Evolutionary conservation across 2,888 invertebrate species (phyloP).

Genomic region (Pyrrhia umbra): DNA sequence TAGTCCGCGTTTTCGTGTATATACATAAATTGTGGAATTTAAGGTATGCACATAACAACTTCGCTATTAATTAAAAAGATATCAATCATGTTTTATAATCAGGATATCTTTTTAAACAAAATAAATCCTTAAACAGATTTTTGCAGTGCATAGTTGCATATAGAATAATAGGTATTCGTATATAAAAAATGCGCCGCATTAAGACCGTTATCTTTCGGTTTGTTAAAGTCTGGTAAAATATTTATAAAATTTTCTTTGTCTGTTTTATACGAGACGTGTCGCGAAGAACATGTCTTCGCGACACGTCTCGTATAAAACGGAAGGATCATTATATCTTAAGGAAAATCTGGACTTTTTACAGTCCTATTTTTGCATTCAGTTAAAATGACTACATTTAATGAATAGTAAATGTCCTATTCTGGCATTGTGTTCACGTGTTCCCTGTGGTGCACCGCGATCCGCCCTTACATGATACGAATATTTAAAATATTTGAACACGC

Average conservation of each 20-base stretch:
- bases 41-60: too few species aligned
- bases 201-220: conserved; percentile 6
- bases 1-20: conserved; percentile 22
- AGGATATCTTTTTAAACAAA: neutral
- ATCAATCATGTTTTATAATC: too few species aligned
- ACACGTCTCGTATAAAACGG: too few species aligned
- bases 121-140: neutral
- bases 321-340: conserved; percentile 51
- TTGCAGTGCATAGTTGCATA: neutral
- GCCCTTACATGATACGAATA: conserved; percentile 76
- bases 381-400: conserved; percentile 72
- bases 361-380: conserved; percentile 57
- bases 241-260: conserved; percentile 26
- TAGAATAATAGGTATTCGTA: neutral
- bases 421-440: conserved; percentile 73
- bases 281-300: conserved; percentile 13
- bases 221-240: conserved; percentile 8
- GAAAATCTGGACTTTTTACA: conserved; percentile 55
- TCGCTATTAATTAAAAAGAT: too few species aligned
- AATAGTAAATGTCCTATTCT: conserved; percentile 71
- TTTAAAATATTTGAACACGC: conserved; percentile 65
- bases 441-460: conserved; percentile 70
- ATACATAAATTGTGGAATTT: conserved; percentile 26
- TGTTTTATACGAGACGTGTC: neutral
- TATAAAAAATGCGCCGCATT: neutral